Evolutionary conservation across 1,140 invertebrate genomes (phyloP).

Genomic region (Homalodisca vitripennis): DNA sequence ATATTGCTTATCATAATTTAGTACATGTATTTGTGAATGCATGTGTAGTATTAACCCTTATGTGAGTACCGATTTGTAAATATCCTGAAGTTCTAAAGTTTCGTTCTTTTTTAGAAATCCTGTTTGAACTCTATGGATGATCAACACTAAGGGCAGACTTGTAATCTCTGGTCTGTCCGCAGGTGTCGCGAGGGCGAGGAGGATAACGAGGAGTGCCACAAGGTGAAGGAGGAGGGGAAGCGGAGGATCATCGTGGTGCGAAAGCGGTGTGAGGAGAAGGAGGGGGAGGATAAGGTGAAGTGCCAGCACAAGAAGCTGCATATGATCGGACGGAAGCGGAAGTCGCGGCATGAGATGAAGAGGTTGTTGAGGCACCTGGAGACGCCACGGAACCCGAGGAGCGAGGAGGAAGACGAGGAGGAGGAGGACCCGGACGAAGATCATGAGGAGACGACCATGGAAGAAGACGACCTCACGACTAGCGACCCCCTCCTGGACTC

Average conservation of each 20-base stretch:
- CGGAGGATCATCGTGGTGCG: conserved; percentile 15
- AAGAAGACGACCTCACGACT: conserved; percentile 19
- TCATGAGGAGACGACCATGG: conserved; percentile 17
- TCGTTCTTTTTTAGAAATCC: no score
- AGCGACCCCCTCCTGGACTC: conserved; percentile 8
- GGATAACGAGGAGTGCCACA: conserved; percentile 32
- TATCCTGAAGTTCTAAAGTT: no score
- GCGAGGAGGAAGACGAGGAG: conserved; percentile 24
- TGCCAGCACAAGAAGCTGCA: conserved; percentile 26
- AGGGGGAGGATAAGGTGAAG: conserved; percentile 6
- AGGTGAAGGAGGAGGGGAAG: conserved; percentile 24
- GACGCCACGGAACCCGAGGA: conserved; percentile 2
- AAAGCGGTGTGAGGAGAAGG: conserved; percentile 31
- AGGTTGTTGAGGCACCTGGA: conserved; percentile 28
- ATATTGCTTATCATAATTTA: no score
- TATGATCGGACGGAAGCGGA: conserved; percentile 27
- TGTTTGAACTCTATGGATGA: no score
- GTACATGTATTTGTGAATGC: no score
- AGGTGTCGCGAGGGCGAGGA: conserved; percentile 28
- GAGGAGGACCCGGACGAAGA: conserved; percentile 28
- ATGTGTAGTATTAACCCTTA: no score
- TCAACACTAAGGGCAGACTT: no score
- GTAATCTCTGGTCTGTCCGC: no score
- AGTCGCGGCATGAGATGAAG: conserved; percentile 26
- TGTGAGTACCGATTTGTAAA: no score